A percentile compares a stretch with the other conserved stretches of the same genome.
Conservation (phyloP, 2,888 invertebrate species). For the Leptura quadrifasciata region DNA sequence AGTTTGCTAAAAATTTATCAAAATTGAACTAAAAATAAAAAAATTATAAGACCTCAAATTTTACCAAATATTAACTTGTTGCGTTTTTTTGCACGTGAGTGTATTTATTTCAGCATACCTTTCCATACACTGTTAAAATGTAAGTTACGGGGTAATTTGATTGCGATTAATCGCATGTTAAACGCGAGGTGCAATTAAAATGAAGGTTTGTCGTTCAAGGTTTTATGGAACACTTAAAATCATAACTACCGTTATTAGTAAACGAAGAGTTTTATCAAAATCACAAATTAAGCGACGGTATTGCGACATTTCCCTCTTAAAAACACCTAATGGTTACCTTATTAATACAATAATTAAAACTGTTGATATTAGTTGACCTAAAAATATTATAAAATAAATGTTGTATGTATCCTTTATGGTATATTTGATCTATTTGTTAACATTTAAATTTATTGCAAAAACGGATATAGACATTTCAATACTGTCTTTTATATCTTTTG, state of each 20-base stretch:
- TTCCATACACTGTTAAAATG: no score
- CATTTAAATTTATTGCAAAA: background rate
- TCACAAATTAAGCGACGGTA: background rate
- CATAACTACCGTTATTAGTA: background rate
- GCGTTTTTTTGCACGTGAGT: no score
- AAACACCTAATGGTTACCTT: background rate
- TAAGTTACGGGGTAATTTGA: no score
- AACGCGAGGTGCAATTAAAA: conserved; percentile 4
- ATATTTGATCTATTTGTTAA: background rate
- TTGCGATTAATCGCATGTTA: background rate
- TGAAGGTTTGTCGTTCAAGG: background rate
- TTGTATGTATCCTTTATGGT: background rate
- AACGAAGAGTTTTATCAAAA: background rate
- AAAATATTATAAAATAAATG: background rate
- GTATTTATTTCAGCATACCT: no score
- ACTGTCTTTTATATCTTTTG: background rate
- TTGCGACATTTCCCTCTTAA: background rate
- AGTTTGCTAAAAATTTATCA: no score
- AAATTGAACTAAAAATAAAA: no score
- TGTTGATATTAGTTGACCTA: background rate
- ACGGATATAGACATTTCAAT: background rate
- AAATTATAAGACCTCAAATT: no score
- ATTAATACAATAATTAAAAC: background rate
- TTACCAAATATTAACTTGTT: no score
- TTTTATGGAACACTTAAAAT: background rate